Evolutionary conservation across 2,797 vertebrate genomes (phyloP).

Genomic region (Galagoides demidoff): DNA sequence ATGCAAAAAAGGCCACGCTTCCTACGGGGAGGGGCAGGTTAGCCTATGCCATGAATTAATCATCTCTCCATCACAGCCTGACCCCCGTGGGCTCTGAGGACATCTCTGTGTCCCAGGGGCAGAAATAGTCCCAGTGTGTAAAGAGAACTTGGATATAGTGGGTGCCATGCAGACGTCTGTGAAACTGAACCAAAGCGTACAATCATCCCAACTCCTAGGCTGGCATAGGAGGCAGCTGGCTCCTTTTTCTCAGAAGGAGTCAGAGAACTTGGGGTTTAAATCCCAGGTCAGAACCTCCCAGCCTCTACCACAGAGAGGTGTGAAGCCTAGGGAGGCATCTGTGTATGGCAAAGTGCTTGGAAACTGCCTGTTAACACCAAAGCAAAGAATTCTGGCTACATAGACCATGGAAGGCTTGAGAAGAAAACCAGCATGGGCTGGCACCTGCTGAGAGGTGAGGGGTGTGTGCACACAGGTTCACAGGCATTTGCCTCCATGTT

Average conservation of each 20-base stretch:
- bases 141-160: neutral
- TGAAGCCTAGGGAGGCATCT: neutral
- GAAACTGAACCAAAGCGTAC: neutral
- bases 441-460: neutral
- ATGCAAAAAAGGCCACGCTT: neutral
- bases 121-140: neutral
- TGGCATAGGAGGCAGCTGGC: neutral
- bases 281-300: neutral
- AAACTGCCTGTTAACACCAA: neutral
- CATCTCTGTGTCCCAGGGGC: neutral
- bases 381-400: neutral
- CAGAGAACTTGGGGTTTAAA: neutral
- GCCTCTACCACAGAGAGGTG: neutral
- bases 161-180: neutral
- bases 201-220: neutral
- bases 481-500: neutral
- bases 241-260: neutral
- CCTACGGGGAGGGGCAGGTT: neutral
- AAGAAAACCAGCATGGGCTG: neutral
- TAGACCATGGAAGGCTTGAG: neutral
- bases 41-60: neutral
- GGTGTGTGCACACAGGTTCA: fast-evolving
- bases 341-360: neutral
- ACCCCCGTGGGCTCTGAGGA: neutral
- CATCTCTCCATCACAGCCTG: neutral